Conservation (phyloP, 2,797 vertebrate species). For the Serranus cabrilla region DNA sequence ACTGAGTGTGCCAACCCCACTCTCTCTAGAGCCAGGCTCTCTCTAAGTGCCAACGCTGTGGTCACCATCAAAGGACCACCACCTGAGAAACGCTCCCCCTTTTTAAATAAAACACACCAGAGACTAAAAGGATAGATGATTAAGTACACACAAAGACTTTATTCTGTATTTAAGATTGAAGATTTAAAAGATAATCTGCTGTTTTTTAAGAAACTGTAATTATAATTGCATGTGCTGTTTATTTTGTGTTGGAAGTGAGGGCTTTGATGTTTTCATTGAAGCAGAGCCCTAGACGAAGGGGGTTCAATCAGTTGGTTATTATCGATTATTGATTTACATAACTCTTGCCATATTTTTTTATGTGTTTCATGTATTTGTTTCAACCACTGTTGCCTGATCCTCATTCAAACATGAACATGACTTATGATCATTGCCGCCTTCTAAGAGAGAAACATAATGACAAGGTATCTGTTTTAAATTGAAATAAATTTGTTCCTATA, state of each 20-base stretch:
- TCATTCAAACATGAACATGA: slow-evolving; percentile 94
- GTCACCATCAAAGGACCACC: slow-evolving; percentile 87
- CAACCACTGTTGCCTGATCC: slow-evolving; percentile 92
- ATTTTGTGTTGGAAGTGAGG: slow-evolving; percentile 86
- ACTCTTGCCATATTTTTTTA: slow-evolving; percentile 89
- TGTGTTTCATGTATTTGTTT: slow-evolving; percentile 90
- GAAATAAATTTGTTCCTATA: slow-evolving; percentile 99
- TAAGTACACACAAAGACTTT: slow-evolving; percentile 81
- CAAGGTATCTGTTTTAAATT: slow-evolving; percentile 99
- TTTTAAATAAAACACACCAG: slow-evolving; percentile 86
- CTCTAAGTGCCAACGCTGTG: slow-evolving; percentile 93
- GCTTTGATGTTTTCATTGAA: slow-evolving; percentile 82
- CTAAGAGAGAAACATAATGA: slow-evolving; percentile 92
- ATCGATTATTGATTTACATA: slow-evolving; percentile 86
- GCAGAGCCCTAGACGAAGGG: slow-evolving; percentile 75
- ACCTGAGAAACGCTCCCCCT: slow-evolving; percentile 84
- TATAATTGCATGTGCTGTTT: slow-evolving; percentile 93
- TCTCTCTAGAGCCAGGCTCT: slow-evolving; percentile 89
- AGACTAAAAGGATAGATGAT: slow-evolving; percentile 84
- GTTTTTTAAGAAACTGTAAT: slow-evolving; percentile 89
- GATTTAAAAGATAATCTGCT: slow-evolving; percentile 86
- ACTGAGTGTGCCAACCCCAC: slow-evolving; percentile 92
- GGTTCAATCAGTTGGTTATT: slow-evolving; percentile 82
- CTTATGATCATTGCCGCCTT: slow-evolving; percentile 98
- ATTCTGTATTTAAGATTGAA: slow-evolving; percentile 88